phyloP scores from a whole-genome alignment of 1,140 invertebrate genomes.

The Neelides sp. region DNA sequence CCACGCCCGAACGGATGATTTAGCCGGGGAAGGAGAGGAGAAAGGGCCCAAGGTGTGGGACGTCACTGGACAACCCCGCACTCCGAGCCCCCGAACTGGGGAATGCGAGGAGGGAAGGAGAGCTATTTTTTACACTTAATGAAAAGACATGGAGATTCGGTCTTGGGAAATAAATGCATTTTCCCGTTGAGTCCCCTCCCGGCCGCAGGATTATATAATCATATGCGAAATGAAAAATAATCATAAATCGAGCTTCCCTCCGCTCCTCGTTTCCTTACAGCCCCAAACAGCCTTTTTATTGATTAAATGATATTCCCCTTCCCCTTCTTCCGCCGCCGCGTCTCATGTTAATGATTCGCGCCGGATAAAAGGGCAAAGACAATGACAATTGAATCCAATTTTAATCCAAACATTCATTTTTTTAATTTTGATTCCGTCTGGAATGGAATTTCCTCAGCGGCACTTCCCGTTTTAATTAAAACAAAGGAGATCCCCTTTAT shows the following conservation, averaged over 20 bases:
- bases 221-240: slow-evolving; percentile 28
- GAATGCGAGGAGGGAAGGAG: background rate
- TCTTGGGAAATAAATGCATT: slow-evolving; percentile 18
- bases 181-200: slow-evolving; percentile 12
- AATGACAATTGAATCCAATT: too few relatives aligned
- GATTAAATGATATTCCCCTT: slow-evolving; percentile 23
- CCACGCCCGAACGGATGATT: slow-evolving; percentile 26
- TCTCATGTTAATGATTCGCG: too few relatives aligned
- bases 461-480: too few relatives aligned
- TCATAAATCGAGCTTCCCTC: slow-evolving; percentile 21
- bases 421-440: too few relatives aligned
- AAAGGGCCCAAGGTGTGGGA: too few relatives aligned
- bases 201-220: slow-evolving; percentile 23
- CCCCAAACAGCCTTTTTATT: slow-evolving; percentile 14
- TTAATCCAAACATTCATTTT: too few relatives aligned
- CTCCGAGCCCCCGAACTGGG: background rate
- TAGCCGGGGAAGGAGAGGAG: slow-evolving; percentile 9
- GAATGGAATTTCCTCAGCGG: too few relatives aligned
- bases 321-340: slow-evolving; percentile 6
- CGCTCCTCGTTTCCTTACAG: background rate
- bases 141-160: slow-evolving; percentile 12
- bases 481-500: too few relatives aligned
- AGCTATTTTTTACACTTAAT: slow-evolving; percentile 29
- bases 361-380: too few relatives aligned
- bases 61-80: background rate